Evolutionary conservation across 2,113 vertebrate species (phyloP).

Genomic region (Toxostoma redivivum): DNA sequence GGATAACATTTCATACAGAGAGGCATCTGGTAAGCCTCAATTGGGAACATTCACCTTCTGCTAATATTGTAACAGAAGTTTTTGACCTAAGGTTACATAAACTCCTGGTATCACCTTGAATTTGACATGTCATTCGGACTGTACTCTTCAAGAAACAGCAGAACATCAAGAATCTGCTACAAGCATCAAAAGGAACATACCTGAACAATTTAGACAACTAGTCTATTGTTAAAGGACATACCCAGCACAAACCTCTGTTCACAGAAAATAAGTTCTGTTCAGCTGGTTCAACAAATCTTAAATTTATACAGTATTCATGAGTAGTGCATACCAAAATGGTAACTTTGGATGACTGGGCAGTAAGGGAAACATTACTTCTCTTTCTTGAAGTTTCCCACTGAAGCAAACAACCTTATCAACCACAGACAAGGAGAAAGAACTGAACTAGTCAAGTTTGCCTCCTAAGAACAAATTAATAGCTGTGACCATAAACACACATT

Average conservation of each 20-base stretch:
- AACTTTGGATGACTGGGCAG: neutral
- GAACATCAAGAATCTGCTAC: neutral
- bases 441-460: neutral
- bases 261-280: neutral
- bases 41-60: neutral
- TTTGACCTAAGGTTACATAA: neutral
- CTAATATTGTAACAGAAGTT: neutral
- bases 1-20: neutral
- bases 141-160: neutral
- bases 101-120: neutral
- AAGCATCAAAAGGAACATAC: neutral
- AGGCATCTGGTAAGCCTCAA: neutral
- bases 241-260: neutral
- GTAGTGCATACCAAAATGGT: neutral
- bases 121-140: neutral
- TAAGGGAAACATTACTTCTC: neutral
- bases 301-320: neutral
- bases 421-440: neutral
- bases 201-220: neutral
- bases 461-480: neutral
- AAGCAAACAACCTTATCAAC: neutral
- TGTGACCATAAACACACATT: neutral
- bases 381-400: neutral
- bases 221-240: neutral
- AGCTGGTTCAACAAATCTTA: neutral